These are phyloP conservation scores for Agrotis puta DNA, from an alignment of 2,888 invertebrate species.

Conservation along the genomic window DNA sequence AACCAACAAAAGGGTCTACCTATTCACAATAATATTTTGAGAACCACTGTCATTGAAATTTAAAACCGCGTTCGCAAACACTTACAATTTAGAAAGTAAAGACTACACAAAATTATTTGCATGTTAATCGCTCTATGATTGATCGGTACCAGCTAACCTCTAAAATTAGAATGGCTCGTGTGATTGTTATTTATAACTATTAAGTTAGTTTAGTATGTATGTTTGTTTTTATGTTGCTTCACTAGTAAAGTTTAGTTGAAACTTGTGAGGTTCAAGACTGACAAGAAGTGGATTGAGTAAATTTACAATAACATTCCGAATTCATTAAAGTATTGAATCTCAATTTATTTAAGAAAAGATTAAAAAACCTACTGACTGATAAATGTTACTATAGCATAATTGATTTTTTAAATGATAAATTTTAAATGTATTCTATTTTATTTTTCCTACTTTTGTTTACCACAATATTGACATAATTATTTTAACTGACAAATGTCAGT, in stretches of 20 bases:
- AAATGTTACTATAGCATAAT: too few species aligned
- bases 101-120: slow-evolving; percentile 31
- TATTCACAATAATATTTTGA: slow-evolving; percentile 23
- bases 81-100: slow-evolving; percentile 51
- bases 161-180: slow-evolving; percentile 28
- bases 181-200: slow-evolving; percentile 23
- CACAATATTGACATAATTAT: too few species aligned
- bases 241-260: not conserved
- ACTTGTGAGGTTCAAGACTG: slow-evolving; percentile 14
- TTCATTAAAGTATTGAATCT: too few species aligned
- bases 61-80: not conserved
- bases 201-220: slow-evolving; percentile 3
- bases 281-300: not conserved
- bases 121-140: slow-evolving; percentile 46
- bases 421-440: too few species aligned
- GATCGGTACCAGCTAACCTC: slow-evolving; percentile 42
- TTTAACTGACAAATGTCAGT: too few species aligned
- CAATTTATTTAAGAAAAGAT: too few species aligned
- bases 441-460: too few species aligned
- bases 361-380: too few species aligned
- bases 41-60: slow-evolving; percentile 15
- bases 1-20: not conserved
- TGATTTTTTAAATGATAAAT: too few species aligned
- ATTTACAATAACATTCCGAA: too few species aligned
- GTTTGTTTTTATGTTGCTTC: not conserved